Evolutionary conservation across 2,888 invertebrate genomes (phyloP).

Genomic region (Platycheirus rosarum): DNA sequence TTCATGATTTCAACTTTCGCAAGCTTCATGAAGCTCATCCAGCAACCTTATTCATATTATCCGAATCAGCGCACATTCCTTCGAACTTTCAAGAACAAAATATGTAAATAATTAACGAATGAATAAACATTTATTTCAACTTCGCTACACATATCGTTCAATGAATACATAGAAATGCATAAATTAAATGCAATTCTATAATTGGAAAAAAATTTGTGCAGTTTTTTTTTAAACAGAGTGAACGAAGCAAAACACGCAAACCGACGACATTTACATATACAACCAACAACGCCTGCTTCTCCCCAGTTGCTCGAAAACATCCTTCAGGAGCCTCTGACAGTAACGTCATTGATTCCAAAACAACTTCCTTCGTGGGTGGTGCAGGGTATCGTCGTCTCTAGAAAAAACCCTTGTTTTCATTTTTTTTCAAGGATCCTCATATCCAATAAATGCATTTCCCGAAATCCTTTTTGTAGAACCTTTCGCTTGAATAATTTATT

Average conservation of each 20-base stretch:
- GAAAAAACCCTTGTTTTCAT: background rate
- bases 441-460: conserved; percentile 35
- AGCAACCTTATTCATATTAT: too few species aligned
- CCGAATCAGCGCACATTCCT: too few species aligned
- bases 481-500: conserved; percentile 53
- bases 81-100: background rate
- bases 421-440: background rate
- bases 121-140: conserved; percentile 17
- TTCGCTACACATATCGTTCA: background rate
- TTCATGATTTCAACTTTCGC: too few species aligned
- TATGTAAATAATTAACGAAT: conserved; percentile 19
- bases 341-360: too few species aligned
- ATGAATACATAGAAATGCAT: conserved; percentile 30
- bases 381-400: background rate
- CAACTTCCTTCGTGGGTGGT: too few species aligned
- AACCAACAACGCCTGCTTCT: background rate
- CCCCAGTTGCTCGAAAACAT: background rate
- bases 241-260: conserved; percentile 2
- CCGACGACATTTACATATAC: background rate
- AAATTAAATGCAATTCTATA: conserved; percentile 41
- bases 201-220: conserved; percentile 29
- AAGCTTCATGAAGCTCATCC: too few species aligned
- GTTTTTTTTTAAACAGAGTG: conserved; percentile 4
- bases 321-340: background rate
- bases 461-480: conserved; percentile 21